Conservation (phyloP, 2,113 vertebrate genomes). For the Irena cyanogastra region DNA sequence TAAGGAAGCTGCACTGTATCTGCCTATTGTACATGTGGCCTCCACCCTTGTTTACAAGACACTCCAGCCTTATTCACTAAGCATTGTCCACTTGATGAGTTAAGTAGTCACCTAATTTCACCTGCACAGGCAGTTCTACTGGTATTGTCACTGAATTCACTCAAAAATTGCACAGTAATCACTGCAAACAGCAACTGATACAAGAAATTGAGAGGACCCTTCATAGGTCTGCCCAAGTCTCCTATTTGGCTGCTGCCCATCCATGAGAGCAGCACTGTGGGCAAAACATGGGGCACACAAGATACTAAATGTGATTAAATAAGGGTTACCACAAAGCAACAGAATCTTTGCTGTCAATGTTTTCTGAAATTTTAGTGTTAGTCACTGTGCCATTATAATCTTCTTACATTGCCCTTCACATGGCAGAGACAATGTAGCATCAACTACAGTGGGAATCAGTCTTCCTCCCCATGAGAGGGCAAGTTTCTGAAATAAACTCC, state of each 20-base stretch:
- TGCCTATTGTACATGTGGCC: neutral
- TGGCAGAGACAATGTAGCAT: neutral
- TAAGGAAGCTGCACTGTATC: neutral
- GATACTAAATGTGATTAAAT: neutral
- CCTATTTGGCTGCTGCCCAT: neutral
- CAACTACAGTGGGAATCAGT: neutral
- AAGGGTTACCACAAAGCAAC: neutral
- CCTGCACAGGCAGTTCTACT: neutral
- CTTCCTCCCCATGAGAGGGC: neutral
- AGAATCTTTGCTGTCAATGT: neutral
- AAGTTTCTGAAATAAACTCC: neutral
- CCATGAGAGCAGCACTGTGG: neutral
- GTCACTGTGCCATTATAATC: neutral
- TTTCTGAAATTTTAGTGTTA: neutral
- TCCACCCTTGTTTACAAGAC: neutral
- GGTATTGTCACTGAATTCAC: fast-evolving
- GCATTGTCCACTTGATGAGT: neutral
- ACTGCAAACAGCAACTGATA: neutral
- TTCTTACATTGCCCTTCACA: neutral
- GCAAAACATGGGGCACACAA: neutral
- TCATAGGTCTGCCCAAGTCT: neutral
- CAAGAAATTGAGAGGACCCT: neutral
- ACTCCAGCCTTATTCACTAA: neutral
- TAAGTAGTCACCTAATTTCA: neutral
- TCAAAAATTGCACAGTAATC: neutral